These are phyloP conservation scores for Sinocyclocheilus maitianheensis DNA, from an alignment of 2,113 vertebrate species.

Conservation along the genomic window DNA sequence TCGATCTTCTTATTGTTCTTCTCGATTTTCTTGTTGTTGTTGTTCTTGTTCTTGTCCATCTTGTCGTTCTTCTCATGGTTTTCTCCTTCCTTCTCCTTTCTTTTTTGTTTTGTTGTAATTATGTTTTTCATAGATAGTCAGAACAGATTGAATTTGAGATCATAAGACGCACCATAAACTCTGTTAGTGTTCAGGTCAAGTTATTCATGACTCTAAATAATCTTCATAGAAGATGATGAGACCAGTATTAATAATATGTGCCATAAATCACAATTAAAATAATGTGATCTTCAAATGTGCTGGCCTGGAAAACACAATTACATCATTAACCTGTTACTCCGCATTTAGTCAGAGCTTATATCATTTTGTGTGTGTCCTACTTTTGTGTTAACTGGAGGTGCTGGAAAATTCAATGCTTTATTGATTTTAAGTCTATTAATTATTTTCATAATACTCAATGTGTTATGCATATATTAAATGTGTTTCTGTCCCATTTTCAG, in stretches of 20 bases:
- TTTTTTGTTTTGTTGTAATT: neutral
- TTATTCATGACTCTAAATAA: too few relatives aligned
- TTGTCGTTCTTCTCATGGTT: too few relatives aligned
- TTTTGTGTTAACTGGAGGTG: neutral
- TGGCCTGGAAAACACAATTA: neutral
- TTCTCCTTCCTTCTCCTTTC: neutral
- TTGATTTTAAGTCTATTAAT: too few relatives aligned
- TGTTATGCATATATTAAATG: too few relatives aligned
- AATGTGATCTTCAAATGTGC: neutral
- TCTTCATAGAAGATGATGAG: neutral
- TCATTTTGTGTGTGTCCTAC: too few relatives aligned
- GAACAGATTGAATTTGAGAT: neutral
- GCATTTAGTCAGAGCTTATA: neutral
- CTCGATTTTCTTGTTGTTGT: too few relatives aligned
- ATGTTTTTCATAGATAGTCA: neutral
- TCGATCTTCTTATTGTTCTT: too few relatives aligned
- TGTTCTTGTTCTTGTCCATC: too few relatives aligned
- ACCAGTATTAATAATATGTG: neutral
- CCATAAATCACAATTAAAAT: neutral
- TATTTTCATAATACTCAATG: too few relatives aligned
- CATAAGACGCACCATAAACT: neutral
- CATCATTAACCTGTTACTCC: neutral
- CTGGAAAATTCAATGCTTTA: neutral
- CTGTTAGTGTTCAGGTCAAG: neutral
- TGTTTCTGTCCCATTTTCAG: too few relatives aligned